Percentiles rank a stretch among this genome's conserved stretches.
phyloP scores from a whole-genome alignment of 2,888 invertebrate species.

The Venusia cambrica region DNA sequence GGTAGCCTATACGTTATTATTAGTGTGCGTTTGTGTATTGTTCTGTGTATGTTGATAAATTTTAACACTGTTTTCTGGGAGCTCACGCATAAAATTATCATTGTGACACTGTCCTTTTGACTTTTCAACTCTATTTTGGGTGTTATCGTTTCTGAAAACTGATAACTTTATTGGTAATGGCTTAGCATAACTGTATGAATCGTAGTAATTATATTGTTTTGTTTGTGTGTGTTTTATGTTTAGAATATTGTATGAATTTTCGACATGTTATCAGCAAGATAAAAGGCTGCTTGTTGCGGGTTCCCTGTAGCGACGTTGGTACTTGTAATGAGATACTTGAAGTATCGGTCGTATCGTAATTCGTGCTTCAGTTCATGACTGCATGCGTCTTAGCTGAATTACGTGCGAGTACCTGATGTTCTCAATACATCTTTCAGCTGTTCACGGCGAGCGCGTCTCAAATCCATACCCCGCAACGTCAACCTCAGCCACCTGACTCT shows the following conservation, averaged over 20 bases:
- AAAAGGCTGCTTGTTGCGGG: no score
- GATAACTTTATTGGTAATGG: neutral
- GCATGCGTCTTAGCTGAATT: no score
- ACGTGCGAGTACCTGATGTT: no score
- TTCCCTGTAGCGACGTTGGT: no score
- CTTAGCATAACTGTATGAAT: no score
- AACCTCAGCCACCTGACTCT: slow-evolving; percentile 65
- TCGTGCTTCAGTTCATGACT: no score
- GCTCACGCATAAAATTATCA: slow-evolving; percentile 1
- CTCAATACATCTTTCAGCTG: slow-evolving; percentile 42
- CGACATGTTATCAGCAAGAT: no score
- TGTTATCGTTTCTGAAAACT: slow-evolving; percentile 7
- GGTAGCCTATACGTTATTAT: slow-evolving; percentile 46
- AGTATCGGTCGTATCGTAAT: no score
- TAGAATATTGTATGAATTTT: neutral
- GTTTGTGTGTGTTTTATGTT: neutral
- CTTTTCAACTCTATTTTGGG: neutral
- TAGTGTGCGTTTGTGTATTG: slow-evolving; percentile 8
- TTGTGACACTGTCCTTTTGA: slow-evolving; percentile 1
- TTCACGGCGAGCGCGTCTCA: slow-evolving; percentile 69
- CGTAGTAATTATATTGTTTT: neutral
- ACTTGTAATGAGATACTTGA: no score
- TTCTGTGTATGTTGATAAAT: neutral
- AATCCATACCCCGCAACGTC: slow-evolving; percentile 62
- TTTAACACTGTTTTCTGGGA: slow-evolving; percentile 2